These are phyloP conservation scores for Drosophila fuyamai DNA, from an alignment of 1,140 invertebrate genomes.

Conservation along the genomic window DNA sequence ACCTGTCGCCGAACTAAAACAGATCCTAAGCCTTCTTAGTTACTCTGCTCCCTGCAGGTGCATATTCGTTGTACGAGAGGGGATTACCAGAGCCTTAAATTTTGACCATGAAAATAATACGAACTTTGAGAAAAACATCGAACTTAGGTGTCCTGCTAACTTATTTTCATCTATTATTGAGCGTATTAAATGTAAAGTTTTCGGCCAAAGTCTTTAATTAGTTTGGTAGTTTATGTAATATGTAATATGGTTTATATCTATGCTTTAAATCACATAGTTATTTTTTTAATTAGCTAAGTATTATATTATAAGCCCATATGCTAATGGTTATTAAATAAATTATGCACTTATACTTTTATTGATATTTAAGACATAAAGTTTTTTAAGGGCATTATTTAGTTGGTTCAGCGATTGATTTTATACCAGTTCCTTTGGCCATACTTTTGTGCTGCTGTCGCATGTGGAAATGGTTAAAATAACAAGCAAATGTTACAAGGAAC, in stretches of 20 bases:
- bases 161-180: too few species aligned
- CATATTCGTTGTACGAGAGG: not conserved
- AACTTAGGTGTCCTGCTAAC: too few species aligned
- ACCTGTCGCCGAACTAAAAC: not conserved
- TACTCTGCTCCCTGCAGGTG: not conserved
- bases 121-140: not conserved
- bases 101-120: not conserved
- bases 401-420: not conserved
- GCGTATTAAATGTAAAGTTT: too few species aligned
- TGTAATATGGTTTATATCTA: too few species aligned
- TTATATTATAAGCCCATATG: too few species aligned
- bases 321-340: too few species aligned
- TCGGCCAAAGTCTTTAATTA: too few species aligned
- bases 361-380: too few species aligned
- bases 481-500: constrained; percentile 8
- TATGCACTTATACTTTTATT: too few species aligned
- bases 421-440: not conserved
- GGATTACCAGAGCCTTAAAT: not conserved
- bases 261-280: too few species aligned
- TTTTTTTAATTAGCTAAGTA: too few species aligned
- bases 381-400: not conserved
- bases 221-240: too few species aligned
- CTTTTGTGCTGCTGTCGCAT: constrained; percentile 11
- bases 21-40: constrained; percentile 5
- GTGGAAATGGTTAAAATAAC: constrained; percentile 4